Evolutionary conservation across 1,140 invertebrate genomes (phyloP).

Genomic region (Diploscapter pachys): DNA sequence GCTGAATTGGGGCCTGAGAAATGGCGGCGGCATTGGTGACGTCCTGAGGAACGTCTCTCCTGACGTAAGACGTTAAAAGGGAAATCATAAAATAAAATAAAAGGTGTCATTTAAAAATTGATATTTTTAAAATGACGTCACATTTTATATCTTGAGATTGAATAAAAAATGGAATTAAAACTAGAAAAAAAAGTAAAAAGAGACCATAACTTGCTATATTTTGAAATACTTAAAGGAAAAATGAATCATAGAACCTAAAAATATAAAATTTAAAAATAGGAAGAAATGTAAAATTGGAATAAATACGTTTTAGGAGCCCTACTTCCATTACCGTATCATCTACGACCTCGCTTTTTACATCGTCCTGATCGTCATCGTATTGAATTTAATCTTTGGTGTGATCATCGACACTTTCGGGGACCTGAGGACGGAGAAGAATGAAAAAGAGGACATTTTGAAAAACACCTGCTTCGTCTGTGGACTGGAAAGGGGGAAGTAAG

Average conservation of each 20-base stretch:
- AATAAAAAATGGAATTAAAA: too few relatives aligned
- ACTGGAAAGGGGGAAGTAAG: slow-evolving; percentile 62
- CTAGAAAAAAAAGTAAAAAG: too few relatives aligned
- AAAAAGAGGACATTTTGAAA: slow-evolving; percentile 93
- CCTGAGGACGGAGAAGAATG: slow-evolving; percentile 95
- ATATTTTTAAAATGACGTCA: neutral
- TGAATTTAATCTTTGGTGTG: slow-evolving; percentile 99
- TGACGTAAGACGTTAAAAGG: slow-evolving; percentile 66
- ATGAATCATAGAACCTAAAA: too few relatives aligned
- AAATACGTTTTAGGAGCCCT: slow-evolving; percentile 25
- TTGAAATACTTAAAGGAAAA: too few relatives aligned
- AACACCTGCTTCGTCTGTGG: slow-evolving; percentile 99
- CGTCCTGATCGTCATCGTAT: slow-evolving; percentile 96
- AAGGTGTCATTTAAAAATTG: neutral
- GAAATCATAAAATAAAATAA: neutral
- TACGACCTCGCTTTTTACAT: slow-evolving; percentile 99
- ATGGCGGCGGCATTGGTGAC: slow-evolving; percentile 97
- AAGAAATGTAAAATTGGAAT: neutral
- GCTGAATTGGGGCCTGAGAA: slow-evolving; percentile 90
- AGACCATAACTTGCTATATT: too few relatives aligned
- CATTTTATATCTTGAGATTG: too few relatives aligned
- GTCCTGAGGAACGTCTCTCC: slow-evolving; percentile 87
- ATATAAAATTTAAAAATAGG: too few relatives aligned
- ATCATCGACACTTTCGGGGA: slow-evolving; percentile 99
- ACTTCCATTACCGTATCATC: slow-evolving; percentile 83